Evolutionary conservation across 2,888 invertebrate species (phyloP).

Genomic region (Meloe dianella): DNA sequence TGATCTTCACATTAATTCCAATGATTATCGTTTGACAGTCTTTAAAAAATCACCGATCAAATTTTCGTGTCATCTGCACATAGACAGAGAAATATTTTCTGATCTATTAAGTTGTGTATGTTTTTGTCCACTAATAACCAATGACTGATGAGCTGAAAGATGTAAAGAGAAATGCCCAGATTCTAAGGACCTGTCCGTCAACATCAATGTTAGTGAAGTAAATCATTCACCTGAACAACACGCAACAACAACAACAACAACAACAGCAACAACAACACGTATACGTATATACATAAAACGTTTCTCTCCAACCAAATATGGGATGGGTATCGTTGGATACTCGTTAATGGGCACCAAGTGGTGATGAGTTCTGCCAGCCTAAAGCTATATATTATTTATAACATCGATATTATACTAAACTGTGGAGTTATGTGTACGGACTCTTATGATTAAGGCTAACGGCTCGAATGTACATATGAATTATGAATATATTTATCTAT

Average conservation of each 20-base stretch:
- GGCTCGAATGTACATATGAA: constrained; percentile 17
- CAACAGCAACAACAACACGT: neutral
- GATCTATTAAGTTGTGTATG: constrained; percentile 45
- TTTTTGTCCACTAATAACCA: constrained; percentile 38
- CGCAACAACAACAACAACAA: constrained; percentile 17
- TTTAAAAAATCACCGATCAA: constrained; percentile 5
- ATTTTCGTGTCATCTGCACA: neutral
- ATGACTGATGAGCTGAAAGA: constrained; percentile 42
- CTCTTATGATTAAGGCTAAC: constrained; percentile 20
- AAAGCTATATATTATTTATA: constrained; percentile 37
- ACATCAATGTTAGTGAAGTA: constrained; percentile 27
- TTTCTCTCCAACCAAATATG: constrained; percentile 36
- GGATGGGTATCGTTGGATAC: constrained; percentile 38
- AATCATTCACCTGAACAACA: constrained; percentile 26
- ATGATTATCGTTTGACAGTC: neutral
- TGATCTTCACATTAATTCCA: neutral
- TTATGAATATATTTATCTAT: constrained; percentile 14
- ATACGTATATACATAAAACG: neutral
- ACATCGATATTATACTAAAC: constrained; percentile 29
- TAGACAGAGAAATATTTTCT: constrained; percentile 16
- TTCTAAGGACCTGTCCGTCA: constrained; percentile 29
- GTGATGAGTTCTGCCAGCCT: constrained; percentile 45
- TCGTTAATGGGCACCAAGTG: constrained; percentile 41
- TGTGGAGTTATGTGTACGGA: constrained; percentile 16
- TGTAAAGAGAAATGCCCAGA: constrained; percentile 32